Conservation (phyloP, 2,113 vertebrate species). For the Burhinus bistriatus region DNA sequence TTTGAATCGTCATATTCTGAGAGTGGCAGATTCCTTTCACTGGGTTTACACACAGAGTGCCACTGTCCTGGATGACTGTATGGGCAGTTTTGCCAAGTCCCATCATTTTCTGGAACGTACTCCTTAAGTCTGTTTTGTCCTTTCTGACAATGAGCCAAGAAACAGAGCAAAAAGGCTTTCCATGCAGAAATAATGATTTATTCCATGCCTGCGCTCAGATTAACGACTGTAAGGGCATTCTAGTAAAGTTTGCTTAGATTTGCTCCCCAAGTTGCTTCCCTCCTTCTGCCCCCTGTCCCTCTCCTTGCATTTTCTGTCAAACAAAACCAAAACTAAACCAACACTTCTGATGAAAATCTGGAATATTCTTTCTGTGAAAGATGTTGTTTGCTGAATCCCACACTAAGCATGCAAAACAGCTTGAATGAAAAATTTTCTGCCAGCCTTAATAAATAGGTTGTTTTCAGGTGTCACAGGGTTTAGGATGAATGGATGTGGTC, state of each 20-base stretch:
- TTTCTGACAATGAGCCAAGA: neutral
- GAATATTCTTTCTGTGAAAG: neutral
- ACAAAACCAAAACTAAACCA: neutral
- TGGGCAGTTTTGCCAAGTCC: neutral
- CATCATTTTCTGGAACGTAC: neutral
- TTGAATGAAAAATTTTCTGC: neutral
- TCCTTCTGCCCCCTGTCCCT: rapidly evolving
- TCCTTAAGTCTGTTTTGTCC: neutral
- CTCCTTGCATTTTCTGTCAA: neutral
- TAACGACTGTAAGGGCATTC: neutral
- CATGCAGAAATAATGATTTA: neutral
- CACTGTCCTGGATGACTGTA: neutral
- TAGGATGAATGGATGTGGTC: neutral
- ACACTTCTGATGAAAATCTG: neutral
- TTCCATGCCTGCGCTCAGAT: neutral
- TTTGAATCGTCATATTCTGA: neutral
- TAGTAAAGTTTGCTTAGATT: neutral
- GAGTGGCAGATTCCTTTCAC: neutral
- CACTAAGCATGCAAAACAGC: neutral
- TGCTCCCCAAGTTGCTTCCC: neutral
- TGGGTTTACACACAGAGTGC: neutral
- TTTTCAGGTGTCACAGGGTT: neutral
- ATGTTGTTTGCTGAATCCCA: neutral
- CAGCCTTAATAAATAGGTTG: neutral
- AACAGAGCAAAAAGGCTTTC: neutral